phyloP scores from a whole-genome alignment of 1,140 invertebrate species.

The Hyles euphorbiae region DNA sequence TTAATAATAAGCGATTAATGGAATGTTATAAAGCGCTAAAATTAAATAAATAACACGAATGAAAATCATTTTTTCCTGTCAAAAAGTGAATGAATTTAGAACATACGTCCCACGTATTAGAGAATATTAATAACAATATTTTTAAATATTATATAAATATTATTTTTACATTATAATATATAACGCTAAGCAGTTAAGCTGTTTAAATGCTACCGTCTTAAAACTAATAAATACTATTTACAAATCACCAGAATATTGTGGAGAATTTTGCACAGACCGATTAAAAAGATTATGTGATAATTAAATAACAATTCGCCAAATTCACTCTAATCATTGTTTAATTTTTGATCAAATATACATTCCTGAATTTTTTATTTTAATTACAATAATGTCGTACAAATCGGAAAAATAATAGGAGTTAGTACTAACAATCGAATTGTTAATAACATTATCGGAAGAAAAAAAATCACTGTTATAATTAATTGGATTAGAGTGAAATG shows the following conservation, averaged over 20 bases:
- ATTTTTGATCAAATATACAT: conserved; percentile 1
- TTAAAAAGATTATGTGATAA: neutral
- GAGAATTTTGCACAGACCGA: conserved; percentile 11
- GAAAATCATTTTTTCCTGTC: conserved; percentile 18
- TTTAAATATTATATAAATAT: conserved; percentile 71
- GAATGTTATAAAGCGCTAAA: conserved; percentile 38
- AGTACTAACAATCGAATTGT: neutral
- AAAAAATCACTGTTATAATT: neutral
- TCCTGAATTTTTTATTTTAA: too few relatives aligned
- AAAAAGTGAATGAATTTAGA: conserved; percentile 20
- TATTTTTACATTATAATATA: conserved; percentile 67
- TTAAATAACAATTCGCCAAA: neutral
- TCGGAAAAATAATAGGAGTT: neutral
- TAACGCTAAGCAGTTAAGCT: conserved; percentile 58
- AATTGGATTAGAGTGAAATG: conserved; percentile 7
- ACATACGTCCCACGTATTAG: conserved; percentile 57
- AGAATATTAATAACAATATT: conserved; percentile 58
- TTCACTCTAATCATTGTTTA: conserved; percentile 3
- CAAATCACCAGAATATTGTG: conserved; percentile 61
- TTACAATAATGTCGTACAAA: neutral
- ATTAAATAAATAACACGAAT: conserved; percentile 32
- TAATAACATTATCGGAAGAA: neutral
- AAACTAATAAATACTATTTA: conserved; percentile 72
- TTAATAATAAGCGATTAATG: conserved; percentile 32
- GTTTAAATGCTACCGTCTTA: conserved; percentile 65